Evolutionary conservation across 2,113 vertebrate species (phyloP), one percentile per base, ranked within the genome.

Genomic region (Pontoporia blainvillei): DNA sequence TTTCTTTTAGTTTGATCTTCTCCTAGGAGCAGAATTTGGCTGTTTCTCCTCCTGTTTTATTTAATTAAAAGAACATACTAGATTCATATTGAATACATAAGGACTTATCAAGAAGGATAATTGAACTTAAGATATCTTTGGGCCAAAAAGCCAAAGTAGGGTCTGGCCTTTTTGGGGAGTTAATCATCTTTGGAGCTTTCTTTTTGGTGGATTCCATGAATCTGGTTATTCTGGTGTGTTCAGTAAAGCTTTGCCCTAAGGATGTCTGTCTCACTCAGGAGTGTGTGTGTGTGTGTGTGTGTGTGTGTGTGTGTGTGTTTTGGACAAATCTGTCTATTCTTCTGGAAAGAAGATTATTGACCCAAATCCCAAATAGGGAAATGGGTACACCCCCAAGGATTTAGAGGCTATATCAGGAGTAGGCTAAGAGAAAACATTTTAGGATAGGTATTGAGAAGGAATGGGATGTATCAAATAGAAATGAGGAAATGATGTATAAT

Each of bases 1-100:
- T 94, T 91, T 91, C 31, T 96, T 93, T 94, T 85, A 93, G 69
- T 86, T 96, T 93, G 59, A 81, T 92, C 59, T 92, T 91, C 31
- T 85, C 86, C n/a, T 67, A 90, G 29, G 34, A 97, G 73, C 54
- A 96, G 46, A 92, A 85, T 46, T 44, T 90, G 34, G 64, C 62
- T 83, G 34, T 83, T 91, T 95, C 44, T 69, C 57, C 52, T 90
- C 54, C 27, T 90, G 29, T 91, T 96, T 95, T 92, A 84, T 82
- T 94, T 91, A 96, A 88, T 96, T 59, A 90, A 78, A 94, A 84
- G n/a, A 84, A 84, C 57, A 69, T 81, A 39, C 2, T 57, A 79
- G 57, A 71, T 17, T 92, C 78, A 82, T 27, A 79, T 83, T 85
- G 39, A 21, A 13, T 86, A 49, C 44, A 15, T 94, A 94, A 86